Evolutionary conservation across 2,113 vertebrate genomes (phyloP).

Genomic region (Spilogale gracilis): DNA sequence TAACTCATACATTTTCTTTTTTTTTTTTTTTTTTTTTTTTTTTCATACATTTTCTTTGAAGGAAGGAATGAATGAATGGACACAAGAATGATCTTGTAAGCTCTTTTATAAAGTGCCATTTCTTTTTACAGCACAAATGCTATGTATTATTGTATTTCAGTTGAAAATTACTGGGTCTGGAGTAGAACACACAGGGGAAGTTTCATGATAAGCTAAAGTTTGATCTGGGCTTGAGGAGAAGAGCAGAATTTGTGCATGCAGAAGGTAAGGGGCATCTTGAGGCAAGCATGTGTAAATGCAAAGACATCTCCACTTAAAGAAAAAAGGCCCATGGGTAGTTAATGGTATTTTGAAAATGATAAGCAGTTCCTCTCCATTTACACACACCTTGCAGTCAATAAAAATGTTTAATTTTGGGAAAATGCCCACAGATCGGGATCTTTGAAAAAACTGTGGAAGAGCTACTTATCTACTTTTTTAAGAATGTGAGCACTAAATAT

Average conservation of each 20-base stretch:
- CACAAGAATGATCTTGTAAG: neutral
- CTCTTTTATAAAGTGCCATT: neutral
- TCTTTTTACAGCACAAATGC: neutral
- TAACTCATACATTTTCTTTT: neutral
- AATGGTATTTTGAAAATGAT: neutral
- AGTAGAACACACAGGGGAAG: neutral
- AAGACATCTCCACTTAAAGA: neutral
- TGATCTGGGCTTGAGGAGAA: neutral
- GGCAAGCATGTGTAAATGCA: neutral
- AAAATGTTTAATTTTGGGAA: slow-evolving; percentile 18
- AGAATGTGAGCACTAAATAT: neutral
- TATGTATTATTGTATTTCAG: neutral
- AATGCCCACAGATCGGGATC: neutral
- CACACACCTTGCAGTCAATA: neutral
- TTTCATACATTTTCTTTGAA: neutral
- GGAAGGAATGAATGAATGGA: neutral
- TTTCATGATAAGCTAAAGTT: neutral
- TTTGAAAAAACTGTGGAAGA: neutral
- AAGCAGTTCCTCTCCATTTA: neutral
- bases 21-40: neutral
- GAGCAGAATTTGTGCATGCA: neutral
- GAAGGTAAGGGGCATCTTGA: neutral
- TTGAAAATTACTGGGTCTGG: neutral
- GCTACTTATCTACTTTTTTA: neutral
- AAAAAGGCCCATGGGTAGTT: neutral